Percentiles rank a stretch among this genome's conserved stretches.
These are phyloP conservation scores for Eonycteris spelaea DNA, from an alignment of 2,113 vertebrate genomes.

Conservation along the genomic window DNA sequence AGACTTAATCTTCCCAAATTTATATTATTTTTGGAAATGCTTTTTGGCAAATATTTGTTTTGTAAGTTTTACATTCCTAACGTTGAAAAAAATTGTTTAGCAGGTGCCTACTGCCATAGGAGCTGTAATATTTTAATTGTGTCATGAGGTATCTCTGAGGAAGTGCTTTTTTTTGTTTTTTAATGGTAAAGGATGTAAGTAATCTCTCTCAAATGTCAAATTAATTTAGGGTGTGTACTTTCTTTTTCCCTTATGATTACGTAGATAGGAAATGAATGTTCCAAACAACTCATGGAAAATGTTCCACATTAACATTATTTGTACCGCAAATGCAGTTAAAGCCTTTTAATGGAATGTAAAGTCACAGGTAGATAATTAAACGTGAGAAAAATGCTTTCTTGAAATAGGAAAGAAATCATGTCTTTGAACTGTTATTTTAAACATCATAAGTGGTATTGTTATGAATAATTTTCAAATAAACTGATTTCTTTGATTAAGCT, in stretches of 20 bases:
- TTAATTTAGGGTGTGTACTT: constrained; percentile 83
- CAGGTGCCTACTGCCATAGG: constrained; percentile 50
- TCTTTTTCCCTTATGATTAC: constrained; percentile 84
- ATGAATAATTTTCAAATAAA: constrained; percentile 5
- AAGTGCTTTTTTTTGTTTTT: constrained; percentile 74
- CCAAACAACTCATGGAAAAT: constrained; percentile 80
- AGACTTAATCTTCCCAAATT: neutral
- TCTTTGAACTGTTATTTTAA: constrained; percentile 38
- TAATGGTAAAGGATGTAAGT: constrained; percentile 83
- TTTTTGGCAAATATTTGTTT: constrained; percentile 56
- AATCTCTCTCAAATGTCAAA: constrained; percentile 80
- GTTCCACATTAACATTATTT: constrained; percentile 73
- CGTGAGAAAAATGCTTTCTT: constrained; percentile 50
- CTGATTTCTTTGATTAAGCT: neutral
- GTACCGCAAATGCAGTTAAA: constrained; percentile 68
- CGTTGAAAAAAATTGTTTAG: constrained; percentile 58
- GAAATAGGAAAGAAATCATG: constrained; percentile 13
- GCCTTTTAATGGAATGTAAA: constrained; percentile 33
- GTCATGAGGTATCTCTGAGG: constrained; percentile 71
- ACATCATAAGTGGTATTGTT: constrained; percentile 24
- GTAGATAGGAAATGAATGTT: constrained; percentile 84
- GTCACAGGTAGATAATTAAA: constrained; percentile 56
- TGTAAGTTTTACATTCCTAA: constrained; percentile 66
- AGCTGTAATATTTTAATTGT: constrained; percentile 42
- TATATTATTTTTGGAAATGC: constrained; percentile 49